Conservation (phyloP, 2,113 vertebrate species). For the Triplophysa rosa region DNA sequence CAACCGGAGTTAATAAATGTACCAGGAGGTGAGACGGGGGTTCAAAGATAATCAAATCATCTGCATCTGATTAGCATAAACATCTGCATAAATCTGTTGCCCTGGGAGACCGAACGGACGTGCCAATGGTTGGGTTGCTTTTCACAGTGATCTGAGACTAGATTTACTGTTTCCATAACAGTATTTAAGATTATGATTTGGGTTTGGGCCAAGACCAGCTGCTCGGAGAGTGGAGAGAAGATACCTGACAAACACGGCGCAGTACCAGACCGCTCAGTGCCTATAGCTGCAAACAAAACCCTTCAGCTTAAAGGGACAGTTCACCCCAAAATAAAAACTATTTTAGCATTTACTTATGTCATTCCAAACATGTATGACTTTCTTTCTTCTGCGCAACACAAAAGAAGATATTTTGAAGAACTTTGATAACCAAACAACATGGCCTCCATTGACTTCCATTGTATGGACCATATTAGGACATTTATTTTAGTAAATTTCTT, state of each 20-base stretch:
- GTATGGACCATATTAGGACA: neutral
- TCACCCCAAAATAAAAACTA: no score
- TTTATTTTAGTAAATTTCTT: neutral
- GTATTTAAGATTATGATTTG: constrained; percentile 21
- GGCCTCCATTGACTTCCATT: no score
- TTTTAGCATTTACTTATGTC: no score
- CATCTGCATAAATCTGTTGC: constrained; percentile 31
- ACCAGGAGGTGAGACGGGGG: constrained; percentile 8
- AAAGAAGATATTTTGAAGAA: no score
- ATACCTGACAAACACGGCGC: neutral
- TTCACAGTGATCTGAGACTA: constrained; percentile 18
- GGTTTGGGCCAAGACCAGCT: neutral
- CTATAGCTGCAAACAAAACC: neutral
- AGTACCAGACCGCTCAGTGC: constrained; percentile 1
- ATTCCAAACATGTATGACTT: no score
- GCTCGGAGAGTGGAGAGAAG: neutral
- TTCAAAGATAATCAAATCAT: constrained; percentile 37
- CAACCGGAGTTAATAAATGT: constrained; percentile 5
- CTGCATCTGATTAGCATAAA: constrained; percentile 38
- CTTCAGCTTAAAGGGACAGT: neutral
- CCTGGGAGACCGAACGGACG: constrained; percentile 6
- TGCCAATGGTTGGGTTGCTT: neutral
- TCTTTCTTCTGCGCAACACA: no score
- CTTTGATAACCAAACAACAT: no score
- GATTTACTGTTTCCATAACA: neutral